phyloP scores from a whole-genome alignment of 2,797 vertebrate species.

The Galago senegalensis region DNA sequence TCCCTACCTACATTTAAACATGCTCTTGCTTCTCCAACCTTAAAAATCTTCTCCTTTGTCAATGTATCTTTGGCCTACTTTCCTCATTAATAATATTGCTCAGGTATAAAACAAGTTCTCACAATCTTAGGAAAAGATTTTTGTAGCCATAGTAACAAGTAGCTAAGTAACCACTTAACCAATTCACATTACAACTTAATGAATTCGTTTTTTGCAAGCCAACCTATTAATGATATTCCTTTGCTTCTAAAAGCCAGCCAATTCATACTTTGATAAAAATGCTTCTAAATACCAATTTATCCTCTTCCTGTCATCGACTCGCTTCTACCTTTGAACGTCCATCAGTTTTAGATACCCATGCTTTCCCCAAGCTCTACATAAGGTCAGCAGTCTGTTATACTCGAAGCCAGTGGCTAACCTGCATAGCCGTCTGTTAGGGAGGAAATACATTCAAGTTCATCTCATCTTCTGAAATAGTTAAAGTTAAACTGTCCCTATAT shows the following conservation, averaged over 20 bases:
- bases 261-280: not conserved
- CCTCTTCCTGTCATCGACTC: not conserved
- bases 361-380: not conserved
- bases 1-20: conserved; percentile 18
- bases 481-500: not conserved
- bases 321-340: not conserved
- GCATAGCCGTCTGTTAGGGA: not conserved
- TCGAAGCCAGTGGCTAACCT: not conserved
- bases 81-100: not conserved
- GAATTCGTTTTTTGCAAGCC: conserved; percentile 9
- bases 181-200: conserved; percentile 15
- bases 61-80: conserved; percentile 7
- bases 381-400: not conserved
- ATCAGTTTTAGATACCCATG: not conserved
- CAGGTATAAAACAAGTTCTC: conserved; percentile 14
- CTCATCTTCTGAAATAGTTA: not conserved
- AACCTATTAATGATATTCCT: not conserved
- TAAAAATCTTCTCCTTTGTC: conserved; percentile 11
- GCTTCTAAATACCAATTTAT: not conserved
- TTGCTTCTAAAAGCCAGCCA: not conserved
- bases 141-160: not conserved
- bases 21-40: not conserved
- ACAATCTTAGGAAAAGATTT: conserved; percentile 43
- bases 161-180: not conserved
- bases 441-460: conserved; percentile 9